These are phyloP conservation scores for Lethocerus indicus DNA, from an alignment of 1,140 invertebrate genomes.

Conservation along the genomic window DNA sequence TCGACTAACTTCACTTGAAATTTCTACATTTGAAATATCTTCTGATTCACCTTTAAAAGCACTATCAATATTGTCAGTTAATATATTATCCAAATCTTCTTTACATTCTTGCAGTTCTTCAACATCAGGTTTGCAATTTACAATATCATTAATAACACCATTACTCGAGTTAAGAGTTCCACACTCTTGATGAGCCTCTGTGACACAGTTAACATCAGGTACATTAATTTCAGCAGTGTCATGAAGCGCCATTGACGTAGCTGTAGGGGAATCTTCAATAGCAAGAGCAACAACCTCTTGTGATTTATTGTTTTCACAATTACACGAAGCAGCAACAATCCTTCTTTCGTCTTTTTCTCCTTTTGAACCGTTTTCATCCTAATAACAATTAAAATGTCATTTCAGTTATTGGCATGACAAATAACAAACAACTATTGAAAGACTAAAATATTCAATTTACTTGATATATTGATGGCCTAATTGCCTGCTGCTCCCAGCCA, in stretches of 20 bases:
- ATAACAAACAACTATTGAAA: no score
- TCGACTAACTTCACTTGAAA: constrained; percentile 15
- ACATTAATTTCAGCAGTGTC: constrained; percentile 11
- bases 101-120: constrained; percentile 2
- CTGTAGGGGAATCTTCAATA: constrained; percentile 9
- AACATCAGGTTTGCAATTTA: not conserved
- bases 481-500: constrained; percentile 62
- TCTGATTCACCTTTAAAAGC: constrained; percentile 12
- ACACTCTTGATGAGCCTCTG: not conserved
- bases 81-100: not conserved
- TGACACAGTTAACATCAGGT: constrained; percentile 3
- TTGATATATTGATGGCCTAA: no score
- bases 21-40: constrained; percentile 8
- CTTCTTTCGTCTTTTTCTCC: no score
- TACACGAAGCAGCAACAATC: no score
- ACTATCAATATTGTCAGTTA: constrained; percentile 1
- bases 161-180: not conserved
- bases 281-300: not conserved
- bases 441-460: no score
- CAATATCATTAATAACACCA: not conserved
- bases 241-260: constrained; percentile 9
- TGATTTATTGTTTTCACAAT: no score
- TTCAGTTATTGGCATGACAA: no score
- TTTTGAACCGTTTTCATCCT: no score
- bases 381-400: no score